Conservation (phyloP, 2,888 invertebrate species). For the Lobophora halterata region DNA sequence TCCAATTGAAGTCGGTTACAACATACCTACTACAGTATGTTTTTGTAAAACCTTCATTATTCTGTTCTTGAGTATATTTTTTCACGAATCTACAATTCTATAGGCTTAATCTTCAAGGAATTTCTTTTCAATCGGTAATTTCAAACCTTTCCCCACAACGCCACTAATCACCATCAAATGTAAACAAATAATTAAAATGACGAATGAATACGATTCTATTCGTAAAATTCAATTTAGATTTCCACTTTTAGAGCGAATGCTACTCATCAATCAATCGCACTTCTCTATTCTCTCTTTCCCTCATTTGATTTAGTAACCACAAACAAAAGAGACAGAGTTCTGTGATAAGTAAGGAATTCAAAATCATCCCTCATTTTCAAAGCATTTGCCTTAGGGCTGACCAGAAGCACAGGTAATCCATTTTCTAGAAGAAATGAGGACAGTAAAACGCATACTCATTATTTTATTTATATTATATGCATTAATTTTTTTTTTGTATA, state of each 20-base stretch:
- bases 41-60: too few relatives aligned
- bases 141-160: conserved; percentile 13
- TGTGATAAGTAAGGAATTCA: conserved; percentile 17
- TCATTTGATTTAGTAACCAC: not conserved
- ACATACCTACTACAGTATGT: too few relatives aligned
- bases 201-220: conserved; percentile 37
- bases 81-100: too few relatives aligned
- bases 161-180: conserved; percentile 40
- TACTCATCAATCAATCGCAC: conserved; percentile 59
- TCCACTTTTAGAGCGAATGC: conserved; percentile 48
- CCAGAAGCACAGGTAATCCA: conserved; percentile 51
- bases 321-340: conserved; percentile 25
- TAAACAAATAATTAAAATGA: conserved; percentile 53
- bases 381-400: conserved; percentile 47
- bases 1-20: too few relatives aligned
- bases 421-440: conserved; percentile 35
- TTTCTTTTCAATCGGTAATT: not conserved
- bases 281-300: conserved; percentile 26
- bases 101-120: too few relatives aligned
- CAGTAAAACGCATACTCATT: too few relatives aligned
- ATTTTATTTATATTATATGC: too few relatives aligned
- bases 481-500: too few relatives aligned
- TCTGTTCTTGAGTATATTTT: too few relatives aligned
- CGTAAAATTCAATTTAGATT: conserved; percentile 55
- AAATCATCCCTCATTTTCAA: conserved; percentile 46